These are phyloP conservation scores for Sphenopsis melanotis DNA, from an alignment of 2,797 vertebrate species.

Conservation along the genomic window DNA sequence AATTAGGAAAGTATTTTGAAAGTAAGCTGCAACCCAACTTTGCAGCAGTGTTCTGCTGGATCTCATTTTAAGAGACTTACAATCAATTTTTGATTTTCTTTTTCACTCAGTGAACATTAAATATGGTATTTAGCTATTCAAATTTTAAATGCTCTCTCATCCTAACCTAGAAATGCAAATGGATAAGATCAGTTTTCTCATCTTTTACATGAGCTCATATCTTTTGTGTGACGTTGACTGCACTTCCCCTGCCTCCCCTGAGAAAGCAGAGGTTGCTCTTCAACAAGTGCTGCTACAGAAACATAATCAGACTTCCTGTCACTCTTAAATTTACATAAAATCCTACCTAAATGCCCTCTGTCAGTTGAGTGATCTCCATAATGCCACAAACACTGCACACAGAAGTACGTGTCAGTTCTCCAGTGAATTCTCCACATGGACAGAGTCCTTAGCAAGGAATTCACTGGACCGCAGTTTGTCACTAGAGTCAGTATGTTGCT, in stretches of 20 bases:
- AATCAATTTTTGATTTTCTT: not conserved
- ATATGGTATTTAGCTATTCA: not conserved
- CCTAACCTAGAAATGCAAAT: not conserved
- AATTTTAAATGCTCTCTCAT: not conserved
- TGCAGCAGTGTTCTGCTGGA: not conserved
- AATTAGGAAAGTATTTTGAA: not conserved
- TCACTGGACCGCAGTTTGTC: not conserved
- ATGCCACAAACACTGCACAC: fast-evolving
- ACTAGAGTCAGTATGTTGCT: not conserved
- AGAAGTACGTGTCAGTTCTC: not conserved
- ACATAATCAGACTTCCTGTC: not conserved
- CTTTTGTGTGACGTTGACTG: not conserved
- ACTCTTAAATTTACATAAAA: not conserved
- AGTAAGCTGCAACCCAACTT: not conserved
- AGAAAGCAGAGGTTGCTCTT: not conserved
- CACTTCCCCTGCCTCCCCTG: no score
- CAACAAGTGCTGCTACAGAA: not conserved
- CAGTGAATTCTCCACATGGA: not conserved
- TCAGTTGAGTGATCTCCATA: not conserved
- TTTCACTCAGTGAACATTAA: not conserved
- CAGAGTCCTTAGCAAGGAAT: not conserved
- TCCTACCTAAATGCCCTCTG: not conserved
- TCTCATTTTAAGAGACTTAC: not conserved
- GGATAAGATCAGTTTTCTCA: not conserved
- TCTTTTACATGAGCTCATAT: not conserved